Base-by-base conservation (phyloP, 2,113 vertebrate genomes). In the Nicator chloris region DNA sequence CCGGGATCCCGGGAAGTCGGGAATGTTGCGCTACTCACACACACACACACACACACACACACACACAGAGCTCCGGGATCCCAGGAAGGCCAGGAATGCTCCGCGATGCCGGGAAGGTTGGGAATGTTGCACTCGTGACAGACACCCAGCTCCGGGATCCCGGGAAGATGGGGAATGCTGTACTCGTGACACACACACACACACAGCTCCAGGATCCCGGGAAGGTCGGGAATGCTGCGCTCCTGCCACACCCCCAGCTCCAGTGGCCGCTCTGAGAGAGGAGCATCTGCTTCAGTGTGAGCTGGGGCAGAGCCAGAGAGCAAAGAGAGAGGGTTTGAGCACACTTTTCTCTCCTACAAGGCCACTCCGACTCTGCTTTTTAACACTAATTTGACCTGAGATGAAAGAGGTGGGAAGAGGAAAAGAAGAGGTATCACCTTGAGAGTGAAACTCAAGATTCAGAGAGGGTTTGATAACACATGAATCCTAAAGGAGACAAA, bases 201-300 rank as follows among this genome's bases (percentile, higher is more conserved):
- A 51, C 27, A 37, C 1, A 33, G 3, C 23, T 57, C 76, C 11
- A 23, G 64, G 64, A 19, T 5, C 19, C 39, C 19, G 53, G 64
- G 42, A 33, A 54, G 37, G 42, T 11, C 20, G 28, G 77, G 35
- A 39, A 28, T 51, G 10, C 33, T 39, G 47, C 1, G 0, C 24
- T 26, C 8, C 44, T 4, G 21, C 23, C 24, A 47, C 1, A 51
- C 31, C 16, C n/a, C 28, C 39, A 28, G 18, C 54, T 7, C 18
- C 3, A 2, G 45, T 8, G 16, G 35, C 8, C 19, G 18, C 54
- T 68, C 51, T 35, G 13, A 35, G 21, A 54, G 7, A 6, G 66
- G 1, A 50, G 20, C 4, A 0, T 60, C 13, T 51, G 11, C 35
- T 71, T 60, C 18, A 1, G 6, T 40, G 21, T 2, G 49, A 47